These are phyloP conservation scores for Platynereis dumerilii DNA, from an alignment of 2,888 invertebrate genomes.

Conservation along the genomic window DNA sequence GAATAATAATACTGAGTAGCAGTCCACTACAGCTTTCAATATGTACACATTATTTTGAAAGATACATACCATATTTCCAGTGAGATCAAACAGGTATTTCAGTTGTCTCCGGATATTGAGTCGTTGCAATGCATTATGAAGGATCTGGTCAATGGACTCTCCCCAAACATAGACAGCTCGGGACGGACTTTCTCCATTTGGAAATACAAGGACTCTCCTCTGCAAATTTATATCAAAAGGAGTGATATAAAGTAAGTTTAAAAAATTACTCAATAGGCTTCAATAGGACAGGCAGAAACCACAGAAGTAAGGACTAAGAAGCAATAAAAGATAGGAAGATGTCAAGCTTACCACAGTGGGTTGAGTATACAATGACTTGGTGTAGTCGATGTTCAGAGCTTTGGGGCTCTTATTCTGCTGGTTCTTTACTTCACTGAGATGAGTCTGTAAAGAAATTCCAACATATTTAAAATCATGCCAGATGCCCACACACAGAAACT, in stretches of 20 bases:
- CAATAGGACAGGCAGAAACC: no score
- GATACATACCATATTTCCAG: constrained; percentile 43
- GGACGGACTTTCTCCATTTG: constrained; percentile 59
- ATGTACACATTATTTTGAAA: no score
- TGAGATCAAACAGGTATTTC: constrained; percentile 50
- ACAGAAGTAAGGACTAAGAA: no score
- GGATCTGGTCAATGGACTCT: constrained; percentile 50
- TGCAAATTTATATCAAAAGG: no score
- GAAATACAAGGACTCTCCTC: constrained; percentile 59
- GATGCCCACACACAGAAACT: no score
- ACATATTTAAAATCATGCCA: no score
- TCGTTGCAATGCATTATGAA: constrained; percentile 54
- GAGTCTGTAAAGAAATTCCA: constrained; percentile 41
- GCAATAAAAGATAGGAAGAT: no score
- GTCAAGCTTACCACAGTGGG: constrained; percentile 34
- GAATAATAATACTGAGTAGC: no score
- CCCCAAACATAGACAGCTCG: constrained; percentile 59
- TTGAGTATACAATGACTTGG: constrained; percentile 53
- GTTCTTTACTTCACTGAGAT: constrained; percentile 53
- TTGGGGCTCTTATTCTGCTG: constrained; percentile 40
- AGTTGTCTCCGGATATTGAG: constrained; percentile 55
- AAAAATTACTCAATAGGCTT: no score
- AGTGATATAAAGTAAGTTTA: no score
- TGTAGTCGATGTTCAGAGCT: constrained; percentile 41
- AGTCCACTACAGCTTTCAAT: no score